Evolutionary conservation across 2,113 vertebrate species (phyloP).

Genomic region (Gobio gobio): DNA sequence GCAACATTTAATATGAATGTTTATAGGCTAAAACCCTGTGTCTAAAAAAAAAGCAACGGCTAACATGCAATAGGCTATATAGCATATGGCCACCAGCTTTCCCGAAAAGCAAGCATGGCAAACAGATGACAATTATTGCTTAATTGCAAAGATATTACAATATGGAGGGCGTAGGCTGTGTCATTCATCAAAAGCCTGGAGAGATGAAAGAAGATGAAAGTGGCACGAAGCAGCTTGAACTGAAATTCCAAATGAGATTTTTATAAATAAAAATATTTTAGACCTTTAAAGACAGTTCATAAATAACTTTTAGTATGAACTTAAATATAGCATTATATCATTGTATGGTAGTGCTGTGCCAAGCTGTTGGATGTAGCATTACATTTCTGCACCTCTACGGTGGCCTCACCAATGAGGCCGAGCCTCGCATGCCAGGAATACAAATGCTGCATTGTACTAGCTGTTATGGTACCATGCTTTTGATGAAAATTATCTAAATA

Average conservation of each 20-base stretch:
- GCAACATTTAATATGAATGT: neutral
- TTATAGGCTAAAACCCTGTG: neutral
- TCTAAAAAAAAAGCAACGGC: neutral
- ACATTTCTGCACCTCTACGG: neutral
- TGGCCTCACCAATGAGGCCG: neutral
- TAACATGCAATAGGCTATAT: neutral
- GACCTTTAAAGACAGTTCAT: neutral
- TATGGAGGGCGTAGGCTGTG: neutral
- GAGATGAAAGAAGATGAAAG: too few relatives aligned
- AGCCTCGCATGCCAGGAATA: slow-evolving; percentile 10
- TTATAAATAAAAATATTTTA: neutral
- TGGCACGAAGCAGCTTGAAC: neutral
- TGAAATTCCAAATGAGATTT: neutral
- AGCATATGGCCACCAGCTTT: neutral
- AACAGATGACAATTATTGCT: neutral
- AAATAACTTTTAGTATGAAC: neutral
- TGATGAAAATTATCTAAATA: neutral
- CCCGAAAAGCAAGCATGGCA: neutral
- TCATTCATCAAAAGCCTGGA: neutral
- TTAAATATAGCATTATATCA: neutral
- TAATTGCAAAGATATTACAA: neutral
- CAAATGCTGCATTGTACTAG: slow-evolving; percentile 9
- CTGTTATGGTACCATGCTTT: slow-evolving; percentile 4
- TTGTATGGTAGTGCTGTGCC: neutral
- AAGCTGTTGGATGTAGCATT: neutral